A percentile compares a stretch with the other conserved stretches of the same genome.
These are phyloP conservation scores for Elysia crispata DNA, from an alignment of 2,888 invertebrate species.

Conservation along the genomic window DNA sequence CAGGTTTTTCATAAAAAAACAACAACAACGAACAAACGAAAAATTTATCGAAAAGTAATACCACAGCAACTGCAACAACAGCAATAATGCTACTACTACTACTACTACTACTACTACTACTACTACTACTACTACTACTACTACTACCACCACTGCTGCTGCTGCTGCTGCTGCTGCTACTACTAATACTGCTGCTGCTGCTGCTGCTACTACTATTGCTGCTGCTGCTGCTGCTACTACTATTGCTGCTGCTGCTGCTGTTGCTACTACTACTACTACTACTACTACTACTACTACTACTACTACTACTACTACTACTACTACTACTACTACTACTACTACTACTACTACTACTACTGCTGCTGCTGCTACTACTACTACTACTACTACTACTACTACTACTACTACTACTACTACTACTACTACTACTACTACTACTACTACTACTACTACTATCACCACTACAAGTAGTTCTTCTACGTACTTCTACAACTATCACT, in stretches of 20 bases:
- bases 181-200: too few relatives aligned
- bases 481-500: constrained; percentile 22
- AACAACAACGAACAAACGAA: too few relatives aligned
- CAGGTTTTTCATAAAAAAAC: too few relatives aligned
- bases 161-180: too few relatives aligned
- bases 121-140: constrained; percentile 44
- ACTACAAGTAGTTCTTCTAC: neutral
- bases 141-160: constrained; percentile 39
- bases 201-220: too few relatives aligned
- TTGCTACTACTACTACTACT: constrained; percentile 43
- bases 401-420: constrained; percentile 45
- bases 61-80: too few relatives aligned
- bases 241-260: constrained; percentile 25
- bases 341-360: neutral
- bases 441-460: constrained; percentile 26
- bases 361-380: constrained; percentile 21
- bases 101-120: constrained; percentile 37
- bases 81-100: too few relatives aligned
- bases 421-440: constrained; percentile 39
- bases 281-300: constrained; percentile 43
- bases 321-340: constrained; percentile 38
- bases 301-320: constrained; percentile 47
- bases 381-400: constrained; percentile 39
- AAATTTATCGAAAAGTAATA: too few relatives aligned
- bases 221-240: neutral